A percentile compares a stretch with the other conserved stretches of the same genome.
These are phyloP conservation scores for Oophaga pumilio DNA, from an alignment of 2,113 vertebrate species.

Conservation along the genomic window DNA sequence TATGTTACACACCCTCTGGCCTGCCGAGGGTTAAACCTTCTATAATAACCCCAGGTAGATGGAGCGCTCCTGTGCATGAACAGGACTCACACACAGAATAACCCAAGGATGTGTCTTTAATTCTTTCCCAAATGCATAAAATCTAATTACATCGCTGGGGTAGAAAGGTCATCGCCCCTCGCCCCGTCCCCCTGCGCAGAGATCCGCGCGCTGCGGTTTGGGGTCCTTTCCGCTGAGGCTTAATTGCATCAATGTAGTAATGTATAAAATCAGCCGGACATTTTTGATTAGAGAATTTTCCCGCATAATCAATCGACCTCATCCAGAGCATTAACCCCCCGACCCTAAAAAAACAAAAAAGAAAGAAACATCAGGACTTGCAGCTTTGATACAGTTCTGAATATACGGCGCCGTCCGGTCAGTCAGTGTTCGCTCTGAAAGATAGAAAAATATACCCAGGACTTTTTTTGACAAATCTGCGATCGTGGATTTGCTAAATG, in stretches of 20 bases:
- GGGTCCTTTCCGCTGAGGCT: conserved; percentile 60
- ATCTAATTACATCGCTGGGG: conserved; percentile 75
- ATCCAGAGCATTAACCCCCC: not conserved
- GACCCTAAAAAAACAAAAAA: not conserved
- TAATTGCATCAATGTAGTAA: conserved; percentile 8
- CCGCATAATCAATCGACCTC: not conserved
- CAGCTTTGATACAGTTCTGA: no score
- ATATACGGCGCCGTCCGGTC: no score
- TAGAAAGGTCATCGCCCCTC: conserved; percentile 70
- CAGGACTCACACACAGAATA: not conserved
- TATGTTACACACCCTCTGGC: not conserved
- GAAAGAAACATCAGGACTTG: no score
- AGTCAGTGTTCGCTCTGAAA: no score
- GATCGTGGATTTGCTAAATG: no score
- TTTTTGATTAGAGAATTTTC: not conserved
- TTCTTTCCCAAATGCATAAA: conserved; percentile 78
- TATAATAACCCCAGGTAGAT: conserved; percentile 1
- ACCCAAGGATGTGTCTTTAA: conserved; percentile 73
- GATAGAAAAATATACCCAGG: no score
- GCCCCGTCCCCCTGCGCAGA: conserved; percentile 68
- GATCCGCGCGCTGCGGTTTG: conserved; percentile 71
- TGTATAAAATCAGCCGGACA: not conserved
- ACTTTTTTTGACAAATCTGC: no score
- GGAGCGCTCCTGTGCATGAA: conserved; percentile 57
- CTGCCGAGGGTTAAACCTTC: not conserved